Evolutionary conservation across 2,113 vertebrate species (phyloP), one percentile per base, ranked within the genome.

Genomic region (Phaetusa simplex): DNA sequence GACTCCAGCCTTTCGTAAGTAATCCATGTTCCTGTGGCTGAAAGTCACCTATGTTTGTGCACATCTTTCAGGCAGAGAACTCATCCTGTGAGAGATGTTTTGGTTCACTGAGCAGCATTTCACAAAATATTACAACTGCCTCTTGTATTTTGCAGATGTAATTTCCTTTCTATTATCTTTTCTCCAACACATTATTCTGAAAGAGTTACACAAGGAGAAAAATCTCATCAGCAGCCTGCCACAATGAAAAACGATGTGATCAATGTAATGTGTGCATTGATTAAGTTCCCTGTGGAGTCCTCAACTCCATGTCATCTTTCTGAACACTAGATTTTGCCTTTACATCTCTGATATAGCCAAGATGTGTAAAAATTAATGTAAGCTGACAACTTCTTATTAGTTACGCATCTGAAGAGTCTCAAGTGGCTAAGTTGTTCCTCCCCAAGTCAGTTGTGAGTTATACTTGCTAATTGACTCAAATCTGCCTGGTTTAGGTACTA

Each of bases 361-460:
- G 53, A 88, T 34, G 20, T 90, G 86, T 86, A 86, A 93, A 94
- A 92, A 93, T 66, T 95, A 90, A 96, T 94, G 49, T 84, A 82
- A 96, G n/a, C 52, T 92, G 95, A 95, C 82, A 97, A 84, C 23
- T 66, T 87, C 87, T 69, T 95, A 91, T 91, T 93, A 90, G 74
- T 82, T 95, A 81, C 77, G 69, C 40, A 76, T 86, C 72, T 88
- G 69, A 97, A 66, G 92, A 69, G 42, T 92, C 92, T 96, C 85
- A 67, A 90, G 87, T 45, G 65, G 86, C 62, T 96, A 84, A 85
- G 40, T 56, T 82, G 47, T 79, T 85, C 65, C 40, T 93, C 76
- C 70, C 7, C 42, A 27, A 82, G 43, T 90, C 80, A 78, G 0
- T 45, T 42, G 84, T 70, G 82, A 82, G 32, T 83, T 88, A 70